Evolutionary conservation across 2,797 vertebrate species (phyloP).

Genomic region (Choloepus didactylus): DNA sequence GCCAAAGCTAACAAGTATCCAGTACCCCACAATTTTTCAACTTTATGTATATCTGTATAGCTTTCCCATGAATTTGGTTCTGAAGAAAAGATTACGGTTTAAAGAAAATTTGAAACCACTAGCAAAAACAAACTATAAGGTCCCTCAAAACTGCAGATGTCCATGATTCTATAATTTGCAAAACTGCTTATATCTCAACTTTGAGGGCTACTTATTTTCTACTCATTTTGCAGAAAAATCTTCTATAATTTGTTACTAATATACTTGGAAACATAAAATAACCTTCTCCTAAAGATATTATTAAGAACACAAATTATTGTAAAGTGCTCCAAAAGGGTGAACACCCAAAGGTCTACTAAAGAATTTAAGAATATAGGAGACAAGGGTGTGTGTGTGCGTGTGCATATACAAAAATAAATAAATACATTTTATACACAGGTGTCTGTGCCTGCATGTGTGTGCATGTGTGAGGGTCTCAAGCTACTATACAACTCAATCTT

Average conservation of each 20-base stretch:
- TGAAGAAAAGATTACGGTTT: not conserved
- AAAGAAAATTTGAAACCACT: slow-evolving; percentile 38
- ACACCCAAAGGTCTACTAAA: not conserved
- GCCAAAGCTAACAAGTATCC: not conserved
- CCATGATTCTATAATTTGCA: not conserved
- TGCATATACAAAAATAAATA: not conserved
- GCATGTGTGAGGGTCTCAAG: not conserved
- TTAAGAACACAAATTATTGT: not conserved
- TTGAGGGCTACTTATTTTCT: slow-evolving; percentile 13
- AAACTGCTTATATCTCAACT: not conserved
- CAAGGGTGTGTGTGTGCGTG: no score
- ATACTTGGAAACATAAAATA: slow-evolving; percentile 42
- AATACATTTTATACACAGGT: not conserved
- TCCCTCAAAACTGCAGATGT: not conserved
- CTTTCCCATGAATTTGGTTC: not conserved
- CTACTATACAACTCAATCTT: not conserved
- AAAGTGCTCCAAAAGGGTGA: not conserved
- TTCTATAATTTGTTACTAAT: slow-evolving; percentile 42
- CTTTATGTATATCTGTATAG: not conserved
- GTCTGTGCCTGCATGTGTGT: not conserved
- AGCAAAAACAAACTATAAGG: not conserved
- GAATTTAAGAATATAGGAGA: not conserved
- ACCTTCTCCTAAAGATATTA: slow-evolving; percentile 8
- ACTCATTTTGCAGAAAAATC: slow-evolving; percentile 12
- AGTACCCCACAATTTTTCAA: not conserved